phyloP scores from a whole-genome alignment of 2,797 vertebrate species.

The Coilia nasus region DNA sequence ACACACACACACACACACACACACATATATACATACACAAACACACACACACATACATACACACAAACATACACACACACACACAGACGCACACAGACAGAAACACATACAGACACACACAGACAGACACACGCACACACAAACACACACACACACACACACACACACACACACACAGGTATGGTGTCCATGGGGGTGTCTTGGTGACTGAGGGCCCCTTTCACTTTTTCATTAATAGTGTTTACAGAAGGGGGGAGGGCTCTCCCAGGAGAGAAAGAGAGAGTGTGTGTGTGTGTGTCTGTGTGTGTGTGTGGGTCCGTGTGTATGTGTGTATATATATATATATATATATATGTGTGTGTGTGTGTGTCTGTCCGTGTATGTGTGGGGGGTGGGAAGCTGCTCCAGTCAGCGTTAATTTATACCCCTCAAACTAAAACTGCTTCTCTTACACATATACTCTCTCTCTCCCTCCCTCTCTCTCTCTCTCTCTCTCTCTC shows the following conservation, averaged over 20 bases:
- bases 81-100: conserved; percentile 66
- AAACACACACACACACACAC: conserved; percentile 55
- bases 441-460: conserved; percentile 43
- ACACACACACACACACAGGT: conserved; percentile 69
- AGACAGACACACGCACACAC: conserved; percentile 46
- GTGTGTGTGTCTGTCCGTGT: conserved; percentile 14
- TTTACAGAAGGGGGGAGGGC: conserved; percentile 71
- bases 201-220: conserved; percentile 78
- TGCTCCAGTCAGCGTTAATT: conserved; percentile 68
- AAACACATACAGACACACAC: conserved; percentile 64
- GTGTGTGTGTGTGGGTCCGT: too few species aligned
- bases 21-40: neutral
- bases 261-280: conserved; percentile 48
- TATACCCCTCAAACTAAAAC: conserved; percentile 73
- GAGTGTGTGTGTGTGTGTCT: conserved; percentile 12
- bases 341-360: neutral
- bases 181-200: conserved; percentile 66
- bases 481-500: too few species aligned
- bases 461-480: too few species aligned
- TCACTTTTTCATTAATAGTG: conserved; percentile 82
- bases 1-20: conserved; percentile 15
- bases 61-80: neutral
- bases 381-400: conserved; percentile 10
- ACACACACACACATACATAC: neutral
- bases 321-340: conserved; percentile 40